Base-by-base conservation (phyloP, 2,113 vertebrate species). In the Danio rerio region DNA sequence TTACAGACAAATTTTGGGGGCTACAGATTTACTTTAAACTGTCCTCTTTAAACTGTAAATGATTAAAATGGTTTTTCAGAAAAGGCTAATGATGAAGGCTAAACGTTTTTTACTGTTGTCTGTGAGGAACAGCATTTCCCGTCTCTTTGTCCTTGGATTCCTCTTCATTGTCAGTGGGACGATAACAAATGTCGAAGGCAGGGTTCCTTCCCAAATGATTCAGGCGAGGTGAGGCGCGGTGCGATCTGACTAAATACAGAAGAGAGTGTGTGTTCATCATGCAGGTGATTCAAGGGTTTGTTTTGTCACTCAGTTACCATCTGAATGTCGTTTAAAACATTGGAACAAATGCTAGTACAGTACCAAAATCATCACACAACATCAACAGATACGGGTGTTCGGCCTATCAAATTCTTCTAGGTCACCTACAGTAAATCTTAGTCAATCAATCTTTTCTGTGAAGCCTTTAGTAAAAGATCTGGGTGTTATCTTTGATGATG, bases 121-220 rank as follows among this genome's bases (percentile, higher is more conserved):
- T 83, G 84, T 85, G 58, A 85, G 88, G 88, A 89, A 80, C 47
- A 87, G 85, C 87, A 89, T 91, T 92, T 91, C 90, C 89, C 89
- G 85, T 87, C 86, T 88, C 87, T 92, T 91, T 93, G 91, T 92
- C 88, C 86, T 90, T 66, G 84, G 84, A 88, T 92, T 93, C 91
- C 89, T 91, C 77, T 88, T 90, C 87, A 91, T 92, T 92, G 92
- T 93, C 90, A 92, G 78, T 40, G 61, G 78, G 81, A 74, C 83
- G 91, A 93, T 89, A 93, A 91, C 90, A 90, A 86, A 81, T 82
- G 92, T 87, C 86, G 87, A 87, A 83, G 83, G 86, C 77, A 55
- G 81, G 58, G 83, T 84, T 61, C 76, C 80, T 84, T 88, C 86
- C 86, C 83, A n/a, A n/a, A n/a, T n/a, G 66, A 58, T 62, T 71